Base-by-base conservation (phyloP, 1,140 invertebrate genomes). In the Drosophila kanapiae region DNA sequence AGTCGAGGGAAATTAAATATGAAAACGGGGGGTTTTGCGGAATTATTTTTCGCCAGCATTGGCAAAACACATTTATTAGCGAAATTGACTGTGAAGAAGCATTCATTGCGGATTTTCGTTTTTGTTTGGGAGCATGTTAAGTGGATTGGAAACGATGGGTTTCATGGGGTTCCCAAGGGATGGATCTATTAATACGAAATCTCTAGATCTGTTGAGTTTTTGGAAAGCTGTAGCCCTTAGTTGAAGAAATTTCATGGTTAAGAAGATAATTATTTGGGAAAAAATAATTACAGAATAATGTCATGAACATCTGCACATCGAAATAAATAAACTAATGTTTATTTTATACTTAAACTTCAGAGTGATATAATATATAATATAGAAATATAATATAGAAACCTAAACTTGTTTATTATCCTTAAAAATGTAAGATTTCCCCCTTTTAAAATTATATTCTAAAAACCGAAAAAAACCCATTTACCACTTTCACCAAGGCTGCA, bases 1-100 rank as follows among this genome's bases (percentile, higher is more conserved):
- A 90, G 75, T 68, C 42, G 33, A 68, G 42, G 59, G 31, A 90
- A 88, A 88, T 88, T 88, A 88, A 90, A 81, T 83, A 77, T 54
- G 80, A 85, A 49, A 61, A 54, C 54, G 29, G 54, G 35, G 13
- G 57, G 37, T 60, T 40, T 48, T 35, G 62, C 49, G 47, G 42
- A 45, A 75, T 62, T 53, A 61, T 75, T 84, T 77, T 76, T 60
- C 56, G 62, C 54, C 60, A 62, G 81, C 45, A 60, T 67, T 81
- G 75, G 45, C 76, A 79, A 69, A 77, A 64, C 59, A 70, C 69
- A 75, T 82, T 85, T 82, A 82, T 85, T 85, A 74, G 70, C 78
- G 68, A 90, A 82, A 82, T 74, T 76, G 78, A 80, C 78, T 74
- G 85, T 71, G 81, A 85, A 78, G 74, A 72, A 53, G 57, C 61